Base-by-base conservation (phyloP, 2,113 vertebrate genomes). In the Mola mola region DNA sequence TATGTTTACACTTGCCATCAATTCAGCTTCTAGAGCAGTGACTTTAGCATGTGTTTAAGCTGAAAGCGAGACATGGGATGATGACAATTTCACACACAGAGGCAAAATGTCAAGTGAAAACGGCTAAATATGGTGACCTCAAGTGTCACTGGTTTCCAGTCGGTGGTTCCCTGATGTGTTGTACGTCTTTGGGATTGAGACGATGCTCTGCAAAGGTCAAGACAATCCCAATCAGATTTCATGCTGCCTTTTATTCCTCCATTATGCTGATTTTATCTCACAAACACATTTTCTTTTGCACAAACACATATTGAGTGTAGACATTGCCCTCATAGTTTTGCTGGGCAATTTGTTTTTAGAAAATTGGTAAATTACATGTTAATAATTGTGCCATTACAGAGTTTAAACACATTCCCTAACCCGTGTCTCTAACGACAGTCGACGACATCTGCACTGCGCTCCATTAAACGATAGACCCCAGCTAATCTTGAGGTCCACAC, bases 81-180 rank as follows among this genome's bases (percentile, higher is more conserved):
- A 66, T 41, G 53, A 44, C 19, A 43, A 72, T 49, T 66, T 74
- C 66, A 79, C 21, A 21, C 26, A 71, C 19, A 55, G 2, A 50
- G 48, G 65, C 46, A 64, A 80, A 66, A 75, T 58, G 58, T 72
- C 66, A 79, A 84, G 74, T 69, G 58, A 81, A 79, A 71, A 37
- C 72, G 41, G 58, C 62, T 58, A 72, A 63, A 59, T 65, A 4
- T 41, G 17, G 43, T 75, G 76, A 80, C 71, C 75, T 68, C 25
- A 17, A 9, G 56, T 77, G 81, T 81, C 81, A 67, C 40, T 55
- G 55, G 62, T 85, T 85, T 85, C 79, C 77, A 81, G 51, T 37
- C 21, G n/a, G 26, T 49, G 55, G 49, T 65, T 78, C 67, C 48
- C 63, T 74, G 52, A 60, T 51, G 65, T 63, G 41, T 21, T 43